Conservation (phyloP, 1,140 invertebrate species). For the Phymorhynchus buccinoides region DNA sequence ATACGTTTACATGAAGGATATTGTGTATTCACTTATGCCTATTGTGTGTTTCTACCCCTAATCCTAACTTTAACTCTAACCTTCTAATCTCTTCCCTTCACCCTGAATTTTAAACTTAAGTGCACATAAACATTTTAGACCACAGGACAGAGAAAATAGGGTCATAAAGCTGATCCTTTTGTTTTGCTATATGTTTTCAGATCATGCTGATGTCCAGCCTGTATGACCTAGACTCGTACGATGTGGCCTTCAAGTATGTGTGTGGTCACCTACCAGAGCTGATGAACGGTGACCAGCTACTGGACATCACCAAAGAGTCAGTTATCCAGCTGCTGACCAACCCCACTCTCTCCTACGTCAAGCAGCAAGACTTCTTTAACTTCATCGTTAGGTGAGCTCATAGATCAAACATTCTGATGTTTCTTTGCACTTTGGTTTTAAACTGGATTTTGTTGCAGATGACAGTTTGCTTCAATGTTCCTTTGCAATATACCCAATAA, state of each 20-base stretch:
- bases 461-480: neutral
- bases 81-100: neutral
- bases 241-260: constrained; percentile 54
- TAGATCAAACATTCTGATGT: neutral
- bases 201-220: constrained; percentile 58
- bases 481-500: neutral
- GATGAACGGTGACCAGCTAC: constrained; percentile 55
- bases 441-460: neutral
- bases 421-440: neutral
- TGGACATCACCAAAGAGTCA: constrained; percentile 58
- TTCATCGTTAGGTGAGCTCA: constrained; percentile 54
- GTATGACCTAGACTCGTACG: constrained; percentile 61
- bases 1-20: neutral
- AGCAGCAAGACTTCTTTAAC: constrained; percentile 56
- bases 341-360: constrained; percentile 56
- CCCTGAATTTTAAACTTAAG: neutral
- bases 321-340: constrained; percentile 56
- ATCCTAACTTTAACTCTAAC: too few species aligned
- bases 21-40: neutral
- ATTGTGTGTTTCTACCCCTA: neutral
- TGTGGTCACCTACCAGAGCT: constrained; percentile 59
- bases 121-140: neutral
- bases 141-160: neutral
- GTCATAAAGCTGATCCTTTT: too few species aligned
- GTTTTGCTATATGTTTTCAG: neutral